These are phyloP conservation scores for Bungarus multicinctus DNA, from an alignment of 2,113 vertebrate species.

Conservation along the genomic window DNA sequence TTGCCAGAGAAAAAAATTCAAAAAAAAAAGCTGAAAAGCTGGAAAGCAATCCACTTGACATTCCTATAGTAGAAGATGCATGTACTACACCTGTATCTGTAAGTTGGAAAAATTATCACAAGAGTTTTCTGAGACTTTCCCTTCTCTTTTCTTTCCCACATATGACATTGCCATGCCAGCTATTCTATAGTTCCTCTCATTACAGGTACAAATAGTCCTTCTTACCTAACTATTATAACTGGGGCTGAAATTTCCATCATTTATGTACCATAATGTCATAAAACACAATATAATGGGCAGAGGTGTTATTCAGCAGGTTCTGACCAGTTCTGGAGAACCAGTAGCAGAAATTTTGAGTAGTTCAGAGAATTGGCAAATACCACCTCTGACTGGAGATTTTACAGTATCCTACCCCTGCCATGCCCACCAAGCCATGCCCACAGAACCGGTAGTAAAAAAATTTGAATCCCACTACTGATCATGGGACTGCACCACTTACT, in stretches of 20 bases:
- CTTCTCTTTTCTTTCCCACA: neutral
- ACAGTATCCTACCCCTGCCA: too few relatives aligned
- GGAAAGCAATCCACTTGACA: neutral
- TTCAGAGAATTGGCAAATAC: too few relatives aligned
- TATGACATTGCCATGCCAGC: neutral
- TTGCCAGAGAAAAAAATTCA: neutral
- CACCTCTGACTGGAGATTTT: too few relatives aligned
- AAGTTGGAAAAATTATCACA: neutral
- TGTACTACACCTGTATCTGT: neutral
- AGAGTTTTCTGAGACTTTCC: neutral
- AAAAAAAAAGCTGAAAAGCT: slow-evolving; percentile 4
- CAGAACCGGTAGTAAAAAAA: too few relatives aligned
- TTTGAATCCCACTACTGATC: too few relatives aligned
- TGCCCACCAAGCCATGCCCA: too few relatives aligned
- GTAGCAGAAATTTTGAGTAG: too few relatives aligned
- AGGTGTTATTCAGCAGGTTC: too few relatives aligned
- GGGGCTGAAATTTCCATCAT: neutral
- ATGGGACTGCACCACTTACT: neutral
- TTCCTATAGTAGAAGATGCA: neutral
- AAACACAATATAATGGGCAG: neutral
- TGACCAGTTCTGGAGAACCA: too few relatives aligned
- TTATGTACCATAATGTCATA: neutral
- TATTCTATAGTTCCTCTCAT: neutral
- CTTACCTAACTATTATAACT: neutral
- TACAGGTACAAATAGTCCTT: neutral